These are phyloP conservation scores for Daktulosphaira vitifoliae DNA, from an alignment of 1,140 invertebrate genomes.

Conservation along the genomic window DNA sequence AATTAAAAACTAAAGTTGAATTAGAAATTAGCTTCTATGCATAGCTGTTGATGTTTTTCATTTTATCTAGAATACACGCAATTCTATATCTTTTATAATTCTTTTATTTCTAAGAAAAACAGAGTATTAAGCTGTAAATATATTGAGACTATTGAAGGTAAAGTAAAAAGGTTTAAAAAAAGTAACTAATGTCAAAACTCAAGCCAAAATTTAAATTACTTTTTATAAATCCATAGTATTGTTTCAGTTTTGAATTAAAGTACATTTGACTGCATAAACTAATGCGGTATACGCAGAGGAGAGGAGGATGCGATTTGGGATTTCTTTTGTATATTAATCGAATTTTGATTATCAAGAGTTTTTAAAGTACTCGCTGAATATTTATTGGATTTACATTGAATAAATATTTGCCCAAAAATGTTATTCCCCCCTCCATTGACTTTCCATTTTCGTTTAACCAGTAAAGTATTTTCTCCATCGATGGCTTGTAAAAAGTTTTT, in stretches of 20 bases:
- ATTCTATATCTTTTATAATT: too few relatives aligned
- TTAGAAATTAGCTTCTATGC: too few relatives aligned
- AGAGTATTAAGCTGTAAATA: too few relatives aligned
- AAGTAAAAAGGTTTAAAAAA: too few relatives aligned
- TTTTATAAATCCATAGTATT: constrained; percentile 35
- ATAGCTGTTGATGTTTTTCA: too few relatives aligned
- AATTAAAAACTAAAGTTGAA: too few relatives aligned
- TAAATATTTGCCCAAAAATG: constrained; percentile 29
- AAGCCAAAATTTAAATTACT: constrained; percentile 31
- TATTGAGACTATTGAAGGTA: too few relatives aligned
- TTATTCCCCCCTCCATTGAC: neutral
- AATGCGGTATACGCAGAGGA: neutral
- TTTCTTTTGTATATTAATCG: constrained; percentile 21
- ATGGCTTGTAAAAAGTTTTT: constrained; percentile 17
- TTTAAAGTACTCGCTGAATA: constrained; percentile 12
- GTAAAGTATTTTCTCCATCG: constrained; percentile 19
- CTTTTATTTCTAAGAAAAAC: too few relatives aligned
- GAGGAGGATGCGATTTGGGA: neutral
- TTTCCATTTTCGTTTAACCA: neutral
- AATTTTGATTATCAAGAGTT: constrained; percentile 24
- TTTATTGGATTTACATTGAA: constrained; percentile 25
- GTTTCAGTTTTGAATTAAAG: constrained; percentile 28
- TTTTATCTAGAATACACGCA: too few relatives aligned
- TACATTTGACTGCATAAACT: constrained; percentile 3
- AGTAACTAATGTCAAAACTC: neutral